Conservation (phyloP, 2,113 vertebrate genomes). For the Psettodes erumei region DNA sequence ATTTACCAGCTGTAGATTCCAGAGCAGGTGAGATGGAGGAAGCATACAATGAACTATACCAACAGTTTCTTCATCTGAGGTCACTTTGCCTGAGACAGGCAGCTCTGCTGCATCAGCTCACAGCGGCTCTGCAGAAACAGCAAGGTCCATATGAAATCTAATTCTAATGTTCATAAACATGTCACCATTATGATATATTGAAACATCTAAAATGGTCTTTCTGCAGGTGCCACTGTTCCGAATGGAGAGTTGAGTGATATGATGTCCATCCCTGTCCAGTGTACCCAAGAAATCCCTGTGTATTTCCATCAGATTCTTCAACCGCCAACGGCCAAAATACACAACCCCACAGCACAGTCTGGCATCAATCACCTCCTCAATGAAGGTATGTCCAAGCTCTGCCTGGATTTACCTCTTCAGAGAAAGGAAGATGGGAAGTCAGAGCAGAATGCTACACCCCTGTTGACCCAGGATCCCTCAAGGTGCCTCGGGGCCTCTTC, state of each 20-base stretch:
- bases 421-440: conserved; percentile 8
- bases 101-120: conserved; percentile 82
- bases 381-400: conserved; percentile 68
- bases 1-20: conserved; percentile 17
- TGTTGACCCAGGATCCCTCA: background rate
- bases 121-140: conserved; percentile 62
- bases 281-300: conserved; percentile 42
- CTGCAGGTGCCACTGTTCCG: conserved; percentile 44
- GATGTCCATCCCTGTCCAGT: conserved; percentile 66
- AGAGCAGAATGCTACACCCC: conserved; percentile 1
- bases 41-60: conserved; percentile 80
- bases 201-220: conserved; percentile 10
- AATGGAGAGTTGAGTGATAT: conserved; percentile 42
- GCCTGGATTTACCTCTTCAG: conserved; percentile 44
- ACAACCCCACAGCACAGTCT: conserved; percentile 2
- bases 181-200: background rate
- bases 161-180: background rate
- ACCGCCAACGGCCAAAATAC: background rate
- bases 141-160: conserved; percentile 59
- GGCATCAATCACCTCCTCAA: conserved; percentile 44
- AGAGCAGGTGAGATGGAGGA: conserved; percentile 81
- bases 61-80: conserved; percentile 81
- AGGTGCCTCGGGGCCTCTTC: conserved; percentile 8
- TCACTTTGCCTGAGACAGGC: conserved; percentile 84
- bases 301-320: conserved; percentile 18